A percentile compares a stretch with the other conserved stretches of the same genome.
Evolutionary conservation across 2,888 invertebrate species (phyloP).

Genomic region (Amphimallon solstitiale): DNA sequence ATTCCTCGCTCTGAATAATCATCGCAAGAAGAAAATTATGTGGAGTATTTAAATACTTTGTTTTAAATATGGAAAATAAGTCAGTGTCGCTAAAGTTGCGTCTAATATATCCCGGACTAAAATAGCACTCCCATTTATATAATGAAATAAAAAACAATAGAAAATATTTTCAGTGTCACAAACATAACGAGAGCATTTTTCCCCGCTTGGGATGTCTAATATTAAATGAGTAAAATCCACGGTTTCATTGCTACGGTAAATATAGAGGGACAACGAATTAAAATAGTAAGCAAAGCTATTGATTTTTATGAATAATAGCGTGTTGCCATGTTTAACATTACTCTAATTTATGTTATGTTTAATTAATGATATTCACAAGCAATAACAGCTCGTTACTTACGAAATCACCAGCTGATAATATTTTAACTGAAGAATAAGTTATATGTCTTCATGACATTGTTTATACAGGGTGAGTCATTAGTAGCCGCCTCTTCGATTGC

Average conservation of each 20-base stretch:
- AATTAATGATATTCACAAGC: too few species aligned
- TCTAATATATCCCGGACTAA: neutral
- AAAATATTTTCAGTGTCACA: conserved; percentile 20
- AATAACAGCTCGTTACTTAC: too few species aligned
- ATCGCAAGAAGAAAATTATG: conserved; percentile 10
- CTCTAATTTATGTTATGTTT: too few species aligned
- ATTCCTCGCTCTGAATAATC: conserved; percentile 1
- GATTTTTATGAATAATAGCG: neutral
- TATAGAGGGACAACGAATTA: neutral
- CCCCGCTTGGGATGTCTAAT: neutral
- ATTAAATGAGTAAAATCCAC: neutral
- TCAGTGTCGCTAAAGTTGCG: neutral
- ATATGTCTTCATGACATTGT: too few species aligned
- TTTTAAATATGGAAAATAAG: conserved; percentile 20
- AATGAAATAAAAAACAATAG: conserved; percentile 12
- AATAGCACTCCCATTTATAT: neutral
- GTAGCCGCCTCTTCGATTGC: too few species aligned
- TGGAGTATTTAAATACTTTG: conserved; percentile 3
- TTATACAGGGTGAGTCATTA: too few species aligned
- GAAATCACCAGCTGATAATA: too few species aligned
- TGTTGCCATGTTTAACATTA: neutral
- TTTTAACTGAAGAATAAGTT: too few species aligned
- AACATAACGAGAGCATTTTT: neutral
- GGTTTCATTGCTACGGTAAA: neutral
- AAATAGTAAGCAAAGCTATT: neutral